A percentile compares a stretch with the other conserved stretches of the same genome.
These are phyloP conservation scores for Oasisia sp. DNA, from an alignment of 2,888 invertebrate genomes.

Conservation along the genomic window DNA sequence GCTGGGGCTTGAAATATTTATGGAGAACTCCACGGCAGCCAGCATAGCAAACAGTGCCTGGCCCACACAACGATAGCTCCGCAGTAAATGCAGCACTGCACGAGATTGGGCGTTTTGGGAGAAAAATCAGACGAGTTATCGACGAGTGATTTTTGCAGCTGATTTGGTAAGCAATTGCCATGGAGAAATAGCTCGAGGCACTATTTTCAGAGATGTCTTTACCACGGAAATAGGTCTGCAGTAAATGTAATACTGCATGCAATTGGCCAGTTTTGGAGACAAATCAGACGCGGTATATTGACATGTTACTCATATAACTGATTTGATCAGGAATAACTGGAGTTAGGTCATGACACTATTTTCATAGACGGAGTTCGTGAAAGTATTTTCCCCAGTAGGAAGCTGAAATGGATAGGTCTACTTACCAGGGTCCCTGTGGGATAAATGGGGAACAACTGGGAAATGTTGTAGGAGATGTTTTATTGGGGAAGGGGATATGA, in stretches of 20 bases:
- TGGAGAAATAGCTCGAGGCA: too few relatives aligned
- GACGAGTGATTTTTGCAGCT: not conserved
- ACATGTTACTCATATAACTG: not conserved
- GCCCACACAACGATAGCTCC: not conserved
- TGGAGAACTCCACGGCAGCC: not conserved
- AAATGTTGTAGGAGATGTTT: not conserved
- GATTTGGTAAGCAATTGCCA: not conserved
- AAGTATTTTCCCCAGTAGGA: not conserved
- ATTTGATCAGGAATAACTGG: not conserved
- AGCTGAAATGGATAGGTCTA: not conserved
- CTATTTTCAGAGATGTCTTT: too few relatives aligned
- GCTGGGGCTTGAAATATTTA: constrained; percentile 12
- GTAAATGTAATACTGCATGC: not conserved
- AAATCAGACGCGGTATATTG: not conserved
- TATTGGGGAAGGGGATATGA: not conserved
- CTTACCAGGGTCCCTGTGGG: not conserved
- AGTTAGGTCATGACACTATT: not conserved
- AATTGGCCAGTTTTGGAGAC: not conserved
- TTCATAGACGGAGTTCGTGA: not conserved
- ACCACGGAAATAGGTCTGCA: not conserved
- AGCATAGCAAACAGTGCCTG: not conserved
- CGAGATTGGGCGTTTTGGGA: not conserved
- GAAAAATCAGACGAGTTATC: not conserved
- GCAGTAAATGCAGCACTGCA: not conserved
- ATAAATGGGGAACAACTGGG: not conserved